Conservation (phyloP, 2,113 vertebrate genomes). For the Arenaria interpres region DNA sequence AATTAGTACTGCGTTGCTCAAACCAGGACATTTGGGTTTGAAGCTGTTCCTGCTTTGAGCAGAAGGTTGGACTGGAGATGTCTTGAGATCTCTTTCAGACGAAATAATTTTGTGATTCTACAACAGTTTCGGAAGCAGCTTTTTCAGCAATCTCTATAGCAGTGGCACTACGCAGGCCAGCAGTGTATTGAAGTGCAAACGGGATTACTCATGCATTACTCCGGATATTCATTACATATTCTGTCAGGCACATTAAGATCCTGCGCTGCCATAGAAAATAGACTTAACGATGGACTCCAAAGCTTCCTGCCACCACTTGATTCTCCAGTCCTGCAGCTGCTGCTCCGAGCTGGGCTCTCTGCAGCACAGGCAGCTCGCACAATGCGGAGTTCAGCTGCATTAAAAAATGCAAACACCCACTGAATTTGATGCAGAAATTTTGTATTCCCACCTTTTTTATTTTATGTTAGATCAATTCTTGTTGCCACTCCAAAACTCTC, state of each 20-base stretch:
- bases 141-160: neutral
- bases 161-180: neutral
- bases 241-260: neutral
- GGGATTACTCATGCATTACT: neutral
- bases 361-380: neutral
- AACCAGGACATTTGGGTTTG: neutral
- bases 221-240: neutral
- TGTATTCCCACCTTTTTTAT: neutral
- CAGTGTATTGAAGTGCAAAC: neutral
- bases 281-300: neutral
- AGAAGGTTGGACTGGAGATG: neutral
- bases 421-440: neutral
- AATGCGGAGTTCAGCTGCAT: neutral
- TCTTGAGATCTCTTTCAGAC: neutral
- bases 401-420: neutral
- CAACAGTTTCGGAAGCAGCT: neutral
- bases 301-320: neutral
- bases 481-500: neutral
- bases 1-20: neutral
- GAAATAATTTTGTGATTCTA: neutral
- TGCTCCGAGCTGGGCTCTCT: neutral
- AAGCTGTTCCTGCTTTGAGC: neutral
- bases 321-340: neutral
- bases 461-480: rapidly evolving
- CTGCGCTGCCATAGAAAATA: neutral